These are phyloP conservation scores for Pedetes capensis DNA, from an alignment of 2,113 vertebrate genomes.

Conservation along the genomic window DNA sequence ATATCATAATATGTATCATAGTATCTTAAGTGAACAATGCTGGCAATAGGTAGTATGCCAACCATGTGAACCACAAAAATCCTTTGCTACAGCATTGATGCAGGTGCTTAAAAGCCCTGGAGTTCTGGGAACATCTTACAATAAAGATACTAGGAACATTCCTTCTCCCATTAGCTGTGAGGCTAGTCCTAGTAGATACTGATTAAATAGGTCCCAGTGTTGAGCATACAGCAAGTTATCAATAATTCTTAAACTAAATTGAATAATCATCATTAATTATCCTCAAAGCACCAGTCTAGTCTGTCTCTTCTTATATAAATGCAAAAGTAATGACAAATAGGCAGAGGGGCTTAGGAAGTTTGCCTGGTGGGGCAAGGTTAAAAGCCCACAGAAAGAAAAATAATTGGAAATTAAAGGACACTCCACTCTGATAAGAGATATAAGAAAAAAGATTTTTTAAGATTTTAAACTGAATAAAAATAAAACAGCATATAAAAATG, in stretches of 20 bases:
- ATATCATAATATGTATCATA: neutral
- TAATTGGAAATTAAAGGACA: neutral
- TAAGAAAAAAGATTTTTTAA: neutral
- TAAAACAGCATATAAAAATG: neutral
- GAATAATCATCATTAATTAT: neutral
- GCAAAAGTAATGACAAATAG: neutral
- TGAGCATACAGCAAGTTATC: neutral
- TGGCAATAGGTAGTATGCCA: neutral
- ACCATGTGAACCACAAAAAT: neutral
- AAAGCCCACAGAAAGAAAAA: neutral
- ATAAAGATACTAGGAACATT: neutral
- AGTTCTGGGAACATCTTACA: neutral
- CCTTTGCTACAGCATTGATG: neutral
- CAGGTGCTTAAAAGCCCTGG: neutral
- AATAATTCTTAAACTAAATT: neutral
- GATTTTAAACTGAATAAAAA: neutral
- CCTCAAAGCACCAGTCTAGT: neutral
- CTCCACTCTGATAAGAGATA: neutral
- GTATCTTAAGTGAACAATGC: neutral
- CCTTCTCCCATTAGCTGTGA: neutral
- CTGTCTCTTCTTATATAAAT: neutral
- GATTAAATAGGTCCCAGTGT: neutral
- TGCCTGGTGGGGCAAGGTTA: neutral
- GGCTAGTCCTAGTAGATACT: neutral
- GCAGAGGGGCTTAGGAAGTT: neutral